Evolutionary conservation across 2,888 invertebrate genomes (phyloP), one percentile per base, ranked within the genome.

Genomic region (Lagria hirta): DNA sequence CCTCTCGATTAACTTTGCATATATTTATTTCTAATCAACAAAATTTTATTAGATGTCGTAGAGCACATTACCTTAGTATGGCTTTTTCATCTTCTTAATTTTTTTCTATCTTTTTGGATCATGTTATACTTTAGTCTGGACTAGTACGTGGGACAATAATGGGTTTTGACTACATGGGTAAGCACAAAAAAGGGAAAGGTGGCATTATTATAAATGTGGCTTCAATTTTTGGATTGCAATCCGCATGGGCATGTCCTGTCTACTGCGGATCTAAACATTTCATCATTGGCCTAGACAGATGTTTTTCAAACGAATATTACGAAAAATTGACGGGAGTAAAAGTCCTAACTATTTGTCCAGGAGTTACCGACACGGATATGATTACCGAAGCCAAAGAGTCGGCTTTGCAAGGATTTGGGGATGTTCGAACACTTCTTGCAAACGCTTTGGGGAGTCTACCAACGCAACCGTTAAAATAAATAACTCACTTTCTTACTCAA

Each of bases 121-220:
- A 6, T 18, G n/a, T 6, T 18, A 6, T 5, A 52, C 64, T 56
- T 61, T 64, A 66, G 66, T 64, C 61, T 50, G 73, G 72, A 4
- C 64, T 69, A 2, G 61, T 74, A 7, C 51, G 64, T 7, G 72
- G 76, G 53, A 73, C 73, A 0, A 48, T 75, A 6, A 70, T 78
- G 23, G 80, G 74, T 20, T 69, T 77, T 60, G 71, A 79, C 26
- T 73, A 76, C 57, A 76, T 81, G 76, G 71, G 78, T 6, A 74
- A 68, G 30, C 74, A 78, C 48, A 74, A 71, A 42, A 73, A 75
- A 1, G 79, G 78, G 0, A 65, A 64, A 13, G 83, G 84, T 7
- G 83, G 83, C 1, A 74, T 76, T 1, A 76, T 84, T 32, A 73
- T 84, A 4, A 84, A 84, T 58, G 66, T 82, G 8, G 74, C 80